A percentile compares a stretch with the other conserved stretches of the same genome.
Conservation (phyloP, 1,140 invertebrate genomes). For the Brachionus rubens region DNA sequence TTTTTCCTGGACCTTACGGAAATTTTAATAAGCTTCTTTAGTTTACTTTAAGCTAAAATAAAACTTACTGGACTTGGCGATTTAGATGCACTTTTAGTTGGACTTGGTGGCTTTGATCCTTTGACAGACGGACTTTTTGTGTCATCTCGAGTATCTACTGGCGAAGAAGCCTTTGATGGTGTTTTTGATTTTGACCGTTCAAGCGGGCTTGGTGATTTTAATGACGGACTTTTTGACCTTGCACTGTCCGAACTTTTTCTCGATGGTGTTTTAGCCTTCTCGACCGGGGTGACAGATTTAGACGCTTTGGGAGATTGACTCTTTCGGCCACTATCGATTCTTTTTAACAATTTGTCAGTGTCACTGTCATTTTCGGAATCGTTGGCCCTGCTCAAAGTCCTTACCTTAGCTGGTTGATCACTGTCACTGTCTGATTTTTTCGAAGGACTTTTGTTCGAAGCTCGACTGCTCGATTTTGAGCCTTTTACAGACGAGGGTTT, state of each 20-base stretch:
- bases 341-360: neutral
- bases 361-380: too few species aligned
- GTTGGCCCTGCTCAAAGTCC: too few species aligned
- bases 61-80: neutral
- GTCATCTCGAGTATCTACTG: too few species aligned
- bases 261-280: neutral
- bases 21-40: too few species aligned
- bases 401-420: too few species aligned
- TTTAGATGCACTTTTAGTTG: neutral
- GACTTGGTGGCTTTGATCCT: neutral
- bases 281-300: neutral
- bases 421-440: too few species aligned
- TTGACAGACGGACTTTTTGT: too few species aligned
- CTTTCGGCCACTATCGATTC: conserved; percentile 3
- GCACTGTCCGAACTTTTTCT: neutral
- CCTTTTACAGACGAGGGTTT: neutral
- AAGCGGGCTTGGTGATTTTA: neutral
- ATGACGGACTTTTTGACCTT: neutral
- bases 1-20: neutral
- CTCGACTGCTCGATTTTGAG: neutral
- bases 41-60: too few species aligned
- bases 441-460: neutral
- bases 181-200: neutral
- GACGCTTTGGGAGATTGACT: neutral
- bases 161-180: neutral